Evolutionary conservation across 2,113 vertebrate genomes (phyloP), one percentile per base, ranked within the genome.

Genomic region (Cebidichthys violaceus): DNA sequence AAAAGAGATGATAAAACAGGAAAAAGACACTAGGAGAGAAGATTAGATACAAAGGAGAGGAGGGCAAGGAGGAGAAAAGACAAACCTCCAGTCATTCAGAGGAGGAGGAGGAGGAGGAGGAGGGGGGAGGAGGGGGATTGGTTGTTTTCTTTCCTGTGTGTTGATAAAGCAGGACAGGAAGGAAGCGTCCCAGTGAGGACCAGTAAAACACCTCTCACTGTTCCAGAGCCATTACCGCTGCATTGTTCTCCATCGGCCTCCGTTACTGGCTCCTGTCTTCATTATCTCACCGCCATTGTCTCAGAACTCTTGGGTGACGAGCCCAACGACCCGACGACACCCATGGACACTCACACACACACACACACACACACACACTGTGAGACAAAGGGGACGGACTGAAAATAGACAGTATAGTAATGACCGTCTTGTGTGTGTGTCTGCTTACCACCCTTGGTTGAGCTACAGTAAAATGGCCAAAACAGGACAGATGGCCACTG

Each of bases 141-240:
- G 67, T 81, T 92, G 88, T 91, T 90, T 90, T 88, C 79, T 87
- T 87, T 82, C 79, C 80, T 88, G 85, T 88, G 83, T 89, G 86
- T 90, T 88, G 88, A 91, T 92, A 91, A 88, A 88, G 80, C 27
- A 54, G 76, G 83, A 75, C 88, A 92, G 93, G 93, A 92, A 93
- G 90, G 90, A 92, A 90, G 86, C 43, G 2, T 71, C 87, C 84
- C 50, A 75, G 73, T 54, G 85, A 85, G 61, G 59, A 82, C 74
- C 78, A 79, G 82, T 87, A 89, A 57, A 92, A 93, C 37, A 77
- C 78, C 71, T 72, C 67, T 79, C 43, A 22, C 80, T 54, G 70
- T 82, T 85, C 70, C 88, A 77, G 87, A 69, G 77, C 64, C 65
- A 88, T 94, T 90, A 88, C 89, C 6, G 74, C 86, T 50, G 64